Evolutionary conservation across 2,888 invertebrate genomes (phyloP), one percentile per base, ranked within the genome.

Genomic region (Leucoma salicis): DNA sequence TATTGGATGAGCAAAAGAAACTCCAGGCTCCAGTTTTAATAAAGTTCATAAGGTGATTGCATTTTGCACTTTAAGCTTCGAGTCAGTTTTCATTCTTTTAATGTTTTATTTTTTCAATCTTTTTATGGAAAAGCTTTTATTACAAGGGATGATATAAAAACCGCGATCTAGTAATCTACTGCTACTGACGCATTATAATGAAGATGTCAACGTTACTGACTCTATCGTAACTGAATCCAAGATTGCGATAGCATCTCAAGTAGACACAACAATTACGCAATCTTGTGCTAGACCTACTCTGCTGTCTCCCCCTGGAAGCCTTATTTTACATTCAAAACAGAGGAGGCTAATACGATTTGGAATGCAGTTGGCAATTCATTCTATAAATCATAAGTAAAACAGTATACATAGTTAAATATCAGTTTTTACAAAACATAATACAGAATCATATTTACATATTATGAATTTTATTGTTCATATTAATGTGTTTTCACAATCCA

Each of bases 141-240:
- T 21, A 21, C 5, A n/a, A n/a, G n/a, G n/a, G n/a, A n/a, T n/a
- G n/a, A n/a, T n/a, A n/a, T n/a, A n/a, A n/a, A n/a, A n/a, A n/a
- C 7, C 7, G 3, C 18, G 18, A 5, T 18, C 18, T 18, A 5
- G 18, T 39, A 50, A 49, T 63, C 48, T 46, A 34, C 21, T 37
- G 27, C 53, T 39, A 54, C 47, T n/a, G 42, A 38, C 34, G n/a
- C 11, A 45, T 46, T 49, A 47, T 51, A 39, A 45, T 35, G 46
- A 36, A 46, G 48, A 49, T 39, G 49, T 53, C 54, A 44, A 37
- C 46, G 46, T 46, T 32, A 43, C 37, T 29, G 39, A 60, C 48
- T 53, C 57, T 57, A 54, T 53, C 40, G 49, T 53, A 49, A 55
- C 51, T 40, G 44, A 48, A 49, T 60, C 46, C 51, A 38, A 57